A percentile compares a stretch with the other conserved stretches of the same genome.
phyloP scores from a whole-genome alignment of 2,888 invertebrate genomes.

The Dryobota labecula region DNA sequence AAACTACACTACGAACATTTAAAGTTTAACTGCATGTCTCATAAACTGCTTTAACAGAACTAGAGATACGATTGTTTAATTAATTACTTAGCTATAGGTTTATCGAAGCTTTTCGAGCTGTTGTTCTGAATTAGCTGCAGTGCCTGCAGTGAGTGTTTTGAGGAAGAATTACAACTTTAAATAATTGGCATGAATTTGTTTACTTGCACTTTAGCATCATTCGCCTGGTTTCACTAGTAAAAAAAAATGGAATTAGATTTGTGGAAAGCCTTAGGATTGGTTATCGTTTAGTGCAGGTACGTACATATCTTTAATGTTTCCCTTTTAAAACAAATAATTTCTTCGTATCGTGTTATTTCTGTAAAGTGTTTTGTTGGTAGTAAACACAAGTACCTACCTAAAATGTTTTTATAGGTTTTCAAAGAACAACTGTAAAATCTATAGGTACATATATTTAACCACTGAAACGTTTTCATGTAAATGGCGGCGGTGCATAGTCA shows the following conservation, averaged over 20 bases:
- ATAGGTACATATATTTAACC: background rate
- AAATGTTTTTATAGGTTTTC: background rate
- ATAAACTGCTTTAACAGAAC: slow-evolving; percentile 59
- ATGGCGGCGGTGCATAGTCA: slow-evolving; percentile 61
- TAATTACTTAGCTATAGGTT: slow-evolving; percentile 57
- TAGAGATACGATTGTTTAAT: slow-evolving; percentile 57
- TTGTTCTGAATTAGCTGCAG: slow-evolving; percentile 8
- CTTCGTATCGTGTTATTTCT: background rate
- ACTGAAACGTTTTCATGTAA: slow-evolving; percentile 10
- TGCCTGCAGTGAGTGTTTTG: background rate
- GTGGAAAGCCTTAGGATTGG: background rate
- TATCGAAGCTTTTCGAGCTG: slow-evolving; percentile 34
- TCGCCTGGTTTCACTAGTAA: background rate
- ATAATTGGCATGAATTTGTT: background rate
- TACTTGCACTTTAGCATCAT: background rate
- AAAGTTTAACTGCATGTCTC: slow-evolving; percentile 62
- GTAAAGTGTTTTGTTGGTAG: background rate
- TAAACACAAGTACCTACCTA: background rate
- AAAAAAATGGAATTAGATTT: background rate
- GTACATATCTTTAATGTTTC: background rate
- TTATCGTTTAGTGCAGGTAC: background rate
- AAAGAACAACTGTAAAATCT: background rate
- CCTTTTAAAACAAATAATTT: background rate
- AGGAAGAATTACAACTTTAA: background rate
- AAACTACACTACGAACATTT: slow-evolving; percentile 56